Evolutionary conservation across 2,113 vertebrate genomes (phyloP), one percentile per base, ranked within the genome.

Genomic region (Gavialis gangeticus): DNA sequence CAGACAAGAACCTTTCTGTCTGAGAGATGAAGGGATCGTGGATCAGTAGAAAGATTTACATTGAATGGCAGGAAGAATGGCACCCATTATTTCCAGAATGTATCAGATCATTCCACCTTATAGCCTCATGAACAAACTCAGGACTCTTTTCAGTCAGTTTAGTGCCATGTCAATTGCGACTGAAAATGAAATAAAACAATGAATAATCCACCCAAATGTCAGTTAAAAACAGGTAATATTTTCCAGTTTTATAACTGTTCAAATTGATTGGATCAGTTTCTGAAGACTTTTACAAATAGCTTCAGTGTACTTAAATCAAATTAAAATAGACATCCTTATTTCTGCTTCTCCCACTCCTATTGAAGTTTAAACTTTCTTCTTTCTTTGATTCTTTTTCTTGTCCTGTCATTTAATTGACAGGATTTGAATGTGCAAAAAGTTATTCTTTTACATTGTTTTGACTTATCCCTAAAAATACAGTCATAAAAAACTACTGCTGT

Each of bases 371-470:
- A 79, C 57, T 30, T 54, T 87, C 30, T 88, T 37, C 60, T 30
- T 54, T 87, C 30, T 88, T 37, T 66, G 73, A 63, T 75, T 78
- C 56, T 81, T 90, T 82, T n/a, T n/a, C 82, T 81, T 46, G 46
- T 46, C 46, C 46, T 46, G 46, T 18, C 64, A 59, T 67, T 79
- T 76, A 76, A 71, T 0, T 78, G 73, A 28, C 22, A 25, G 46
- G 25, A 30, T 11, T 54, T 54, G 57, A 93, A 91, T 28, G 18
- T 30, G 15, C 63, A 10, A 28, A 28, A 64, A 64, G 12, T 64
- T 64, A 10, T 76, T 80, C 75, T 87, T 89, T 92, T 13, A 46
- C 46, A 3, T 75, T 87, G 63, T 46, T 67, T 37, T 55, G 55
- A 58, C 8, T 75, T 34, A 82, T 71, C 66, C 27, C 62, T 57